phyloP scores from a whole-genome alignment of 1,140 invertebrate species.

The Drosophila bipectinata region DNA sequence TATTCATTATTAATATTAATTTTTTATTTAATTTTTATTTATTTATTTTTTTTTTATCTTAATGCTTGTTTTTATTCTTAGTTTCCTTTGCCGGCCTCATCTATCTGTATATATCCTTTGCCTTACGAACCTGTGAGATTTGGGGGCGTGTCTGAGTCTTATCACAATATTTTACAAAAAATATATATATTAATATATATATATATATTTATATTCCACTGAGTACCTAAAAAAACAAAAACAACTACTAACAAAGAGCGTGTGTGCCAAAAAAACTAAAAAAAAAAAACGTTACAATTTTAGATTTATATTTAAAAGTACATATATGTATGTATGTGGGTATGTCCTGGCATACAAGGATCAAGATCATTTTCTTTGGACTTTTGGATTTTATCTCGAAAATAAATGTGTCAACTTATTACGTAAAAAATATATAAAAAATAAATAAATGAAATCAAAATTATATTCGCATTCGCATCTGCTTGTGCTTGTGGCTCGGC shows the following conservation, averaged over 20 bases:
- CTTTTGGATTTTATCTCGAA: conserved; percentile 49
- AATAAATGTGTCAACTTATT: conserved; percentile 37
- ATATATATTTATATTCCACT: conserved; percentile 21
- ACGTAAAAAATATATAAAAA: conserved; percentile 15
- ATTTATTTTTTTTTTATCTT: not conserved
- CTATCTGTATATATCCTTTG: conserved; percentile 24
- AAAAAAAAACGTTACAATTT: conserved; percentile 16
- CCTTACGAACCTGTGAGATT: conserved; percentile 1
- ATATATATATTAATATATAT: conserved; percentile 8
- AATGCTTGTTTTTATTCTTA: not conserved
- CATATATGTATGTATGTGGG: conserved; percentile 11
- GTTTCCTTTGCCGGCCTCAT: conserved; percentile 1
- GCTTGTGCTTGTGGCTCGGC: conserved; percentile 35
- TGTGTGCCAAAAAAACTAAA: conserved; percentile 25
- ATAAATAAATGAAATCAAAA: conserved; percentile 40
- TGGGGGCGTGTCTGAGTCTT: not conserved
- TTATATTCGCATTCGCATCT: conserved; percentile 29
- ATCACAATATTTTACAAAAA: conserved; percentile 20
- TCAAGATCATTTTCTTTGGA: conserved; percentile 22
- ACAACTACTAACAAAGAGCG: not conserved
- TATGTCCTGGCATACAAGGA: conserved; percentile 13
- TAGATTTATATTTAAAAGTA: conserved; percentile 10
- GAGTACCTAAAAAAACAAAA: conserved; percentile 39
- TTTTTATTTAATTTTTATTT: not conserved
- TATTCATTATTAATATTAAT: not conserved